Evolutionary conservation across 2,888 invertebrate genomes (phyloP), one percentile per base, ranked within the genome.

Genomic region (Automeris io): DNA sequence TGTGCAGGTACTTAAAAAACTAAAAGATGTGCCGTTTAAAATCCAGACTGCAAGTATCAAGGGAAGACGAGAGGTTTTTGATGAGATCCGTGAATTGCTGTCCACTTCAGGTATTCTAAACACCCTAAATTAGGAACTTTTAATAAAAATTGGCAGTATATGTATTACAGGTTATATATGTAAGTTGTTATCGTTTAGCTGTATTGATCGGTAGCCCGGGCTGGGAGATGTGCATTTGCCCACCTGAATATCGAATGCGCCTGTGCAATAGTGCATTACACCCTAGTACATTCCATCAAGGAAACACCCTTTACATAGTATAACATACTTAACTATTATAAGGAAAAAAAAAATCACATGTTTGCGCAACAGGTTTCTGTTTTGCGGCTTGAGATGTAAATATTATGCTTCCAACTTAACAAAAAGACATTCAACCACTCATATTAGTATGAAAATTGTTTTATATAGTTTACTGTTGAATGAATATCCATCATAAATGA

Each of bases 41-140:
- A 89, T 93, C 60, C 93, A 93, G 73, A 91, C 91, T 61, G 88
- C 92, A 50, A 93, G 92, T 78, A 82, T 90, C 66, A 91, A 90
- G 65, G 91, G 91, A 63, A 88, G 93, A 63, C 90, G 89, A 66
- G 85, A 89, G 69, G 88, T 92, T 60, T 82, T 93, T 47, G 76
- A 90, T 57, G 90, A 91, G 85, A 91, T 93, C 70, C 89, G 89
- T 61, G 83, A 88, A 73, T 90, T 93, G 70, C 86, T 95, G 69
- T 87, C 90, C 62, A 90, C 92, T 70, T 90, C 92, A 80, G 94
- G 95, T 95, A 50, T 29, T 43, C 23, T 34, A 29, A 16, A 29
- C 41, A 37, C 37, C 31, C 22, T 13, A 23, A 8, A 11, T 41
- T 5, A 16, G 8, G 8, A 29, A 16, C 12, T 1, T 0, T 8